Base-by-base conservation (phyloP, 2,888 invertebrate species). In the Cataglyphis cursor region DNA sequence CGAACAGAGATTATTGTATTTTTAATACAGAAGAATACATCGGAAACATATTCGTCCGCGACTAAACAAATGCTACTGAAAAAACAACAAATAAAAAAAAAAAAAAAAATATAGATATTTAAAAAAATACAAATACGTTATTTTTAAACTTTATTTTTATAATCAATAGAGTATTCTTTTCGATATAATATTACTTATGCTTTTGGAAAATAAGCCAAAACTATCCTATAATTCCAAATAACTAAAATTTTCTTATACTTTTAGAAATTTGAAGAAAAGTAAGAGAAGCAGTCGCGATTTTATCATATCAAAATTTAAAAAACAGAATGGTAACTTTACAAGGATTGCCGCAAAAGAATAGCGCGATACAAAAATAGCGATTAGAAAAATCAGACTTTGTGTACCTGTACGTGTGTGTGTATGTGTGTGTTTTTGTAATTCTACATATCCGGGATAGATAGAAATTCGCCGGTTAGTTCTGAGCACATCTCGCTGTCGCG, bases 301-400 rank as follows among this genome's bases (percentile, higher is more conserved):
- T 62, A 44, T 62, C 31, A 28, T 74, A 62, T 74, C 38, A 44
- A 74, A 74, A 74, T 73, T 73, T 41, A n/a, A 28, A 59, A 73
- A 73, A 41, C n/a, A 31, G 10, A 41, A 41, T 41, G 28, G 3
- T 21, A 62, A 75, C 64, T 75, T 75, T 48, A 41, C 64, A 64
- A 44, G 28, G 44, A 31, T 64, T 15, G 31, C 31, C 44, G 54
- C 54, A 76, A 64, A 38, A 70, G 65, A 18, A 57, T 54, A 18
- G 57, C 4, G 78, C 31, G 70, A 61, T 48, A 44, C 9, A 28
- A 59, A 51, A 70, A 51, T 51, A 51, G 31, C 66, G 28, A 35
- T 31, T 12, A 48, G 44, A 24, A 51, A 54, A 65, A 51, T 51
- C 51, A 51, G 74, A 62, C 35, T 38, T 51, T 51, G 61, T 41